Conservation (phyloP, 2,113 vertebrate species). For the Rousettus leschenaultii region DNA sequence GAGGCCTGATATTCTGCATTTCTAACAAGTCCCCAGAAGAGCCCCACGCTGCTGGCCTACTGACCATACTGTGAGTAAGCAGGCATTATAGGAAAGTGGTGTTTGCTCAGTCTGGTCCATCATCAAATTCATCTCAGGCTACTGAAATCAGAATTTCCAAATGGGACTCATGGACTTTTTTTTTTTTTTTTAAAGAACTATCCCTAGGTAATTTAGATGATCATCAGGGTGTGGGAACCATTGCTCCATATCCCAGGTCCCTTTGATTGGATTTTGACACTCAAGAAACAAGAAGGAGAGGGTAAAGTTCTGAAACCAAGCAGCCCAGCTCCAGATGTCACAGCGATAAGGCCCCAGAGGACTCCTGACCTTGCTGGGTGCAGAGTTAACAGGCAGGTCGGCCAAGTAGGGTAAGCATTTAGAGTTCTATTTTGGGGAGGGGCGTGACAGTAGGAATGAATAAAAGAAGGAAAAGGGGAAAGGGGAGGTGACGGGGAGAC, state of each 20-base stretch:
- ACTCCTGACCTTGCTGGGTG: background rate
- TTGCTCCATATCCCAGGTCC: background rate
- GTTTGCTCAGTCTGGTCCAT: background rate
- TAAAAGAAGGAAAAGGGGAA: background rate
- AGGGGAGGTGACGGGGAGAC: background rate
- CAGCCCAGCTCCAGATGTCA: background rate
- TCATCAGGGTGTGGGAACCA: background rate
- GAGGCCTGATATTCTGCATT: background rate
- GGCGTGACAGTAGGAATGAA: background rate
- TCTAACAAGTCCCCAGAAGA: background rate
- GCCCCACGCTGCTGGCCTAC: background rate
- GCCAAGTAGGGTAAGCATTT: background rate
- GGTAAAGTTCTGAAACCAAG: background rate
- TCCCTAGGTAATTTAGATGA: background rate
- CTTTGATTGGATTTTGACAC: background rate
- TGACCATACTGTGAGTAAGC: background rate
- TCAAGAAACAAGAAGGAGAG: background rate
- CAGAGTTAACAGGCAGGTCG: background rate
- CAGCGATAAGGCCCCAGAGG: background rate
- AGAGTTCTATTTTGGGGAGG: background rate
- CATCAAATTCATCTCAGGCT: background rate
- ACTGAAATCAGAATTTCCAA: background rate
- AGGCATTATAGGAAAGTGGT: background rate
- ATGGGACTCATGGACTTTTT: background rate
- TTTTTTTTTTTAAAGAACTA: background rate